Conservation (phyloP, 1,140 invertebrate species). For the Drosophila repleta region DNA sequence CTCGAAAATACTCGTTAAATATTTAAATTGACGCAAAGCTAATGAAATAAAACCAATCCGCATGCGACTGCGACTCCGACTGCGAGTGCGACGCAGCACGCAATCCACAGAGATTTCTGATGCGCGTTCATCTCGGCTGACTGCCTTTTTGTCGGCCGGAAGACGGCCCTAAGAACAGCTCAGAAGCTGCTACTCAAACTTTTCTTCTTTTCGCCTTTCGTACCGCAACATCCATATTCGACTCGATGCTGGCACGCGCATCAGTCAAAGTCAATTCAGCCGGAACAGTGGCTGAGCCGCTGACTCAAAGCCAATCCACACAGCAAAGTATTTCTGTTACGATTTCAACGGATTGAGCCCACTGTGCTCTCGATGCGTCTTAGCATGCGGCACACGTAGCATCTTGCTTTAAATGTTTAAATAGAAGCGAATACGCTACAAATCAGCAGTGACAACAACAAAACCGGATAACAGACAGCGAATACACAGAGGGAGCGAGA, state of each 20-base stretch:
- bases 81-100: constrained; percentile 20
- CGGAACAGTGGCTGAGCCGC: background rate
- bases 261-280: constrained; percentile 24
- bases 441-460: constrained; percentile 46
- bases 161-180: background rate
- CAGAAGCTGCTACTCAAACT: background rate
- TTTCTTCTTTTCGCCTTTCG: background rate
- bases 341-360: constrained; percentile 4
- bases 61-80: constrained; percentile 33
- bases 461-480: constrained; percentile 31
- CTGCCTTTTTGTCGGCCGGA: constrained; percentile 39
- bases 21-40: constrained; percentile 77
- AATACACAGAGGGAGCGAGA: constrained; percentile 6
- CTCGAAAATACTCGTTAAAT: constrained; percentile 70
- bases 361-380: constrained; percentile 26
- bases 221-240: background rate
- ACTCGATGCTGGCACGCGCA: constrained; percentile 20
- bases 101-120: constrained; percentile 53
- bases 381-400: constrained; percentile 66
- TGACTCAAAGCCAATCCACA: background rate
- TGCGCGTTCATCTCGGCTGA: constrained; percentile 11
- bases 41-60: constrained; percentile 73
- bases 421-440: constrained; percentile 66
- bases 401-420: constrained; percentile 76
- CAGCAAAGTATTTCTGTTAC: constrained; percentile 1